A percentile compares a stretch with the other conserved stretches of the same genome.
These are phyloP conservation scores for Caerostris extrusa DNA, from an alignment of 1,140 invertebrate genomes.

Conservation along the genomic window DNA sequence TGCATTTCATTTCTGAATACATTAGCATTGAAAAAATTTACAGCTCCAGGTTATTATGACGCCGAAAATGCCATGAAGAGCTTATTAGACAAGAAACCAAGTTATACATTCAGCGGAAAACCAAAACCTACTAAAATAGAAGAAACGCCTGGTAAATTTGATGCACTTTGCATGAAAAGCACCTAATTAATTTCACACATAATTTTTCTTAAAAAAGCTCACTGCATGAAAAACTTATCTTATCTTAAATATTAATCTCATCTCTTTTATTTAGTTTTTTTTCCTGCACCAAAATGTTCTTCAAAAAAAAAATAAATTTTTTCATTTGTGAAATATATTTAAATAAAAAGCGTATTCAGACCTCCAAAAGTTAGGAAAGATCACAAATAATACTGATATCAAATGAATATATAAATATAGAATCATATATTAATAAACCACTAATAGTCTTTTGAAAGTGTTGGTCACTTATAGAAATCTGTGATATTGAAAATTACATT, in stretches of 20 bases:
- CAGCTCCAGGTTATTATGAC: constrained; percentile 68
- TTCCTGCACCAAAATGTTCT: too few relatives aligned
- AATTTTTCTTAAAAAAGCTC: not conserved
- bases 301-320: too few relatives aligned
- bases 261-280: too few relatives aligned
- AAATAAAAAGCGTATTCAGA: too few relatives aligned
- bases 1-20: not conserved
- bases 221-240: not conserved
- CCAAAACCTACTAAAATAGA: constrained; percentile 82
- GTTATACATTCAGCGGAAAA: constrained; percentile 87
- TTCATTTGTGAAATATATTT: too few relatives aligned
- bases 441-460: too few relatives aligned
- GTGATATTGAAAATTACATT: too few relatives aligned
- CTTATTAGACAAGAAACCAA: constrained; percentile 74
- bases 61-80: constrained; percentile 11
- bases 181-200: not conserved
- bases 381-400: too few relatives aligned
- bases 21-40: not conserved
- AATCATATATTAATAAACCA: too few relatives aligned
- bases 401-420: too few relatives aligned
- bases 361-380: too few relatives aligned
- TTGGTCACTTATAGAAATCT: too few relatives aligned
- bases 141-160: constrained; percentile 84
- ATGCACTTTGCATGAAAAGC: not conserved
- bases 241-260: not conserved